Evolutionary conservation across 1,140 invertebrate species (phyloP), one percentile per base, ranked within the genome.

Genomic region (Meloidogyne floridensis): DNA sequence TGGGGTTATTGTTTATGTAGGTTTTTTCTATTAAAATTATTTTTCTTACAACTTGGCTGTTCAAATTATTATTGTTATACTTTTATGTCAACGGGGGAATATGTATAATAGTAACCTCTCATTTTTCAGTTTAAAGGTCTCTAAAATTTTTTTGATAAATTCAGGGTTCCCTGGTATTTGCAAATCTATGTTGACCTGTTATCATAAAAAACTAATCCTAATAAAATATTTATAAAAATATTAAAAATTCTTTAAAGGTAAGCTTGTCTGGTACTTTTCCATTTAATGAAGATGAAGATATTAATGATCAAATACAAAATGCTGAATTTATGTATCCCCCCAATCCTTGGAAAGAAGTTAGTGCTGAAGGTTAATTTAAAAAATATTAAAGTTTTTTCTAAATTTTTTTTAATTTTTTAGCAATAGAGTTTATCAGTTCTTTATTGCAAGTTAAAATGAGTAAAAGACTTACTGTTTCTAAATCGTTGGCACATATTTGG

Each of bases 321-420:
- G 97, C 97, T 59, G 96, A 95, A 72, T 99, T 99, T 90, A 99
- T 99, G 97, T 99, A 98, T 92, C 97, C 97, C 15, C 94, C 95
- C 0, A 95, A 94, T 91, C 96, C 97, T 0, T 99, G 97, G 97
- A 95, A 95, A 89, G 95, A 98, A 91, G 96, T 99, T 87, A 97
- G 96, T n/a, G 93, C 93, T 59, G 94, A 97, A 92, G 96, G 95
- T 97, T 91, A 85, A 90, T 10, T 56, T 3, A 32, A 75, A 32
- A 11, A 10, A 32, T 42, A 13, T 15, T 20, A n/a, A 15, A 13
- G 0, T 0, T 18, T 56, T 42, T 54, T 15, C 42, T 18, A 56
- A 56, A 15, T 51, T 53, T 59, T 32, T 32, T 32, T 32, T 32
- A 32, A 54, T 82, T 86, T 93, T 93, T 42, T 91, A 97, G 97